These are phyloP conservation scores for Thera britannica DNA, from an alignment of 2,888 invertebrate genomes.

Conservation along the genomic window DNA sequence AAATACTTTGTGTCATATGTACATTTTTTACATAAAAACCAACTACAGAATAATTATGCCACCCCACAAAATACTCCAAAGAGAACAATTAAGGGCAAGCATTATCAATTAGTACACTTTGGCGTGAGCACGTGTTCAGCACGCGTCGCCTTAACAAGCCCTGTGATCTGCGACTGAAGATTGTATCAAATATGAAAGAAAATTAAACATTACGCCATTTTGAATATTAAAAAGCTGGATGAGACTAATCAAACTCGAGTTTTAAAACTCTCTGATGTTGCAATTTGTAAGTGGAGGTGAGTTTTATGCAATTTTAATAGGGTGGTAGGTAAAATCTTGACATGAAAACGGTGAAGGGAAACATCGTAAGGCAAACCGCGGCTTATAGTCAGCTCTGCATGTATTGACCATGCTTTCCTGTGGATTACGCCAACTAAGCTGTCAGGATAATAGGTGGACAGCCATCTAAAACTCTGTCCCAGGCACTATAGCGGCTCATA, in stretches of 20 bases:
- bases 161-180: slow-evolving; percentile 54
- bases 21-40: slow-evolving; percentile 29
- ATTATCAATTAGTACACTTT: slow-evolving; percentile 72
- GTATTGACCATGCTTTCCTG: too few relatives aligned
- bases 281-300: slow-evolving; percentile 5
- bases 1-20: not conserved
- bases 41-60: slow-evolving; percentile 51
- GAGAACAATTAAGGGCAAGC: slow-evolving; percentile 62
- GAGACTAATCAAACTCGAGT: slow-evolving; percentile 26
- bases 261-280: slow-evolving; percentile 14
- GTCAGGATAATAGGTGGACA: too few relatives aligned
- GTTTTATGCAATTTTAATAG: not conserved
- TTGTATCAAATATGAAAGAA: slow-evolving; percentile 37
- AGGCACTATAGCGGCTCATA: too few relatives aligned
- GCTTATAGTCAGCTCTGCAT: too few relatives aligned
- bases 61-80: slow-evolving; percentile 41
- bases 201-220: slow-evolving; percentile 35
- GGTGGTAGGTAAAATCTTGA: not conserved
- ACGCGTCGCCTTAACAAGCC: slow-evolving; percentile 69
- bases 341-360: too few relatives aligned
- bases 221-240: slow-evolving; percentile 38
- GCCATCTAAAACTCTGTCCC: too few relatives aligned
- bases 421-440: too few relatives aligned
- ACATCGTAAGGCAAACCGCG: too few relatives aligned
- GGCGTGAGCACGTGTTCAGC: slow-evolving; percentile 62